Percentiles rank a stretch among this genome's conserved stretches.
phyloP scores from a whole-genome alignment of 1,140 invertebrate genomes.

The Anoplolepis gracilipes region DNA sequence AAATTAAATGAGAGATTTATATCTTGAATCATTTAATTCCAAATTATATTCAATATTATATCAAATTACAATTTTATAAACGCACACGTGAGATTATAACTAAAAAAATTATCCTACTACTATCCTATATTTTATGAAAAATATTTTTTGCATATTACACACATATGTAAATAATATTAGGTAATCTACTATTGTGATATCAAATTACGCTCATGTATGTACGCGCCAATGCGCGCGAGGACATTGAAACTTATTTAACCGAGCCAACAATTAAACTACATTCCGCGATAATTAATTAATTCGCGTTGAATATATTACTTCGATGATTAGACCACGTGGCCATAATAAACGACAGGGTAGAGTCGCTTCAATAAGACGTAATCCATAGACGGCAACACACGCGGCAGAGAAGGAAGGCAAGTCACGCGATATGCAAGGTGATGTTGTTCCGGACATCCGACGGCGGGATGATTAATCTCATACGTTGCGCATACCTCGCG shows the following conservation, averaged over 20 bases:
- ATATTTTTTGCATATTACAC: neutral
- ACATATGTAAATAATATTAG: too few species aligned
- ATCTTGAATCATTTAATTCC: too few species aligned
- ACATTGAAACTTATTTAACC: neutral
- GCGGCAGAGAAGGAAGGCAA: neutral
- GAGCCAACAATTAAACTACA: neutral
- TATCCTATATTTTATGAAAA: neutral
- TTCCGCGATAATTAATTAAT: neutral
- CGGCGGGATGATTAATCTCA: slow-evolving; percentile 48
- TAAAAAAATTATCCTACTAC: neutral
- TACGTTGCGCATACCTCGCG: neutral
- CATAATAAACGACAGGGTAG: neutral
- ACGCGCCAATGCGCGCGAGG: neutral
- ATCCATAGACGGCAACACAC: neutral
- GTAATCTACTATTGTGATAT: slow-evolving; percentile 1
- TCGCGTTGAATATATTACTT: neutral
- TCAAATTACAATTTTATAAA: neutral
- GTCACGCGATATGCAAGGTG: slow-evolving; percentile 56
- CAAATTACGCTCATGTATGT: too few species aligned
- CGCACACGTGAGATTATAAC: neutral
- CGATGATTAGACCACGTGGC: neutral
- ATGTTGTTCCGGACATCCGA: slow-evolving; percentile 41
- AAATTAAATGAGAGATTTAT: neutral
- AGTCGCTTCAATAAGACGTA: slow-evolving; percentile 18
- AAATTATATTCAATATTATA: too few species aligned